These are phyloP conservation scores for Percina caprodes DNA, from an alignment of 2,113 vertebrate genomes.

Conservation along the genomic window DNA sequence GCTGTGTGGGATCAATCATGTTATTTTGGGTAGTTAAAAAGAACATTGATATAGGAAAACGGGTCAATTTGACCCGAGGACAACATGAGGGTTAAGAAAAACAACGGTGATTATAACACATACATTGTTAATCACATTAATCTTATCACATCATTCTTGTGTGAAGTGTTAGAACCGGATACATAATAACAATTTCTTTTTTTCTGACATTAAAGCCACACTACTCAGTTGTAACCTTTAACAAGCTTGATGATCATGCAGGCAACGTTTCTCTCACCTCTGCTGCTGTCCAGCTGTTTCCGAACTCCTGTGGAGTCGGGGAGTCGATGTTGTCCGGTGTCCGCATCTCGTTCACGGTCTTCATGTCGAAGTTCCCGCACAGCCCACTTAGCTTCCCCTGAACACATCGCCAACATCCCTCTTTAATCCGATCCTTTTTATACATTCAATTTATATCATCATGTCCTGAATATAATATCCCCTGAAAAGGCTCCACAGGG, in stretches of 20 bases:
- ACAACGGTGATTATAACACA: no score
- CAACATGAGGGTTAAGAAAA: no score
- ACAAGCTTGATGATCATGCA: not conserved
- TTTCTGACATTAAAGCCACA: not conserved
- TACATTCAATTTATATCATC: not conserved
- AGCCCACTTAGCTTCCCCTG: constrained; percentile 91
- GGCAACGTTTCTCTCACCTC: constrained; percentile 81
- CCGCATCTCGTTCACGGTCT: constrained; percentile 95
- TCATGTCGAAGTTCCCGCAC: constrained; percentile 97
- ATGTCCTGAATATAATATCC: not conserved
- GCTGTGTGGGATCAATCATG: no score
- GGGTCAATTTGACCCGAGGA: no score
- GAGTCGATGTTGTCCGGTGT: constrained; percentile 94
- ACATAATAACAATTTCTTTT: no score
- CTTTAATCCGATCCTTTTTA: not conserved
- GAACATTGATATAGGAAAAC: no score
- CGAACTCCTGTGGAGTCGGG: constrained; percentile 94
- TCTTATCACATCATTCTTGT: no score
- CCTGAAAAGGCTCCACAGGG: not conserved
- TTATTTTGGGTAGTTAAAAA: no score
- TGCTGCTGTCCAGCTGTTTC: constrained; percentile 92
- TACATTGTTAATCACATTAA: no score
- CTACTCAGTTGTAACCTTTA: no score
- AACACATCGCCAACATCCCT: constrained; percentile 21
- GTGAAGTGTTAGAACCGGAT: not conserved